Base-by-base conservation (phyloP, 2,888 invertebrate genomes). In the Mycalesis mineus region DNA sequence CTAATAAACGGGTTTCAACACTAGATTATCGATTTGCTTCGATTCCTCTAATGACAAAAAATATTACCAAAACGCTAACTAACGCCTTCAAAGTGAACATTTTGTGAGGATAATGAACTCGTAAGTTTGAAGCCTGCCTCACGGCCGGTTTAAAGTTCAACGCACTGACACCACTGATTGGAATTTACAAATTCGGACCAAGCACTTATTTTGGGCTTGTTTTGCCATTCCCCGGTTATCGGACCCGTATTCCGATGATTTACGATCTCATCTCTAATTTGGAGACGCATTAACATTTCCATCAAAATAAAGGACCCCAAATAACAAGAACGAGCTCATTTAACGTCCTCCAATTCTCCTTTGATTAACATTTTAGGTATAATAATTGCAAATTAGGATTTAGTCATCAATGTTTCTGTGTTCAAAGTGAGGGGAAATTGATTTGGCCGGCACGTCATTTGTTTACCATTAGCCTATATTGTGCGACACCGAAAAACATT, bases 81-180 rank as follows among this genome's bases (percentile, higher is more conserved):
- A 72, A 73, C 69, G 67, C 67, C 62, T 73, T 72, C 66, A 76
- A 82, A 79, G 77, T 80, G 78, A 77, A 75, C 68, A 79, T 79
- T 79, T 75, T 62, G 68, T 50, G 82, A 80, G 88, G 84, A 88
- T 86, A 84, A 78, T 84, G 88, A 88, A 87, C 88, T 77, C 75
- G 28, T 69, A 65, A 72, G 68, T 79, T 79, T 65, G 74, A 69
- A 72, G 75, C 74, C 72, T 69, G 78, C 73, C 74, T 69, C 71
- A 74, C 74, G 81, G 77, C 88, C 88, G 87, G 88, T 89, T 87
- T 80, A 71, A 79, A 84, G 89, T 86, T 88, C 78, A 88, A 87
- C 73, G 87, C 69, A 82, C 88, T 76, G 77, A 77, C 74, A 68
- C 69, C 59, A 62, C 60, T 66, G 71, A 84, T 80, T 78, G 80